Conservation (phyloP, 2,113 vertebrate species). For the Eublepharis macularius region DNA sequence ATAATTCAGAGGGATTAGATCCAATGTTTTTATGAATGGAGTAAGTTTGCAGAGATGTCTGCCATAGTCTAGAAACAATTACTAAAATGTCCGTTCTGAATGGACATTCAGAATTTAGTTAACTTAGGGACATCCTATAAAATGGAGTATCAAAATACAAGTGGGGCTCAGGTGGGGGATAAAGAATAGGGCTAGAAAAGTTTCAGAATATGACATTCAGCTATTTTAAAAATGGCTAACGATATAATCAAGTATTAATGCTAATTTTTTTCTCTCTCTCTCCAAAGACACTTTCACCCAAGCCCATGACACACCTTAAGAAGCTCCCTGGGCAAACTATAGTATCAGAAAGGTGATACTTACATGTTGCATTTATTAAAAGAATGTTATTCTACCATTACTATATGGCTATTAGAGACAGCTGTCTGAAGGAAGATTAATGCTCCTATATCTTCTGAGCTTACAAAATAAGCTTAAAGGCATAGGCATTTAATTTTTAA, state of each 20-base stretch:
- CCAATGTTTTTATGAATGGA: too few species aligned
- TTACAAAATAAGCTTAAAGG: constrained; percentile 62
- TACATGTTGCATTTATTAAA: not conserved
- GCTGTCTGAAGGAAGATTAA: constrained; percentile 37
- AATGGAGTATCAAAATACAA: not conserved
- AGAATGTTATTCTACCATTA: not conserved
- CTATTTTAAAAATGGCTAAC: constrained; percentile 19
- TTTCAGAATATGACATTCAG: not conserved
- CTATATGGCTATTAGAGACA: not conserved
- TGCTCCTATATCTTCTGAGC: constrained; percentile 19
- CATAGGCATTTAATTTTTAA: constrained; percentile 26
- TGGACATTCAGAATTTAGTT: not conserved
- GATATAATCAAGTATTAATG: constrained; percentile 18
- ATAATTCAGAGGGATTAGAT: not conserved
- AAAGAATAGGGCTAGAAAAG: constrained; percentile 15
- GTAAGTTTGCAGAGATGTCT: too few species aligned
- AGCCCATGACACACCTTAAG: not conserved
- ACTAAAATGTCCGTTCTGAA: not conserved
- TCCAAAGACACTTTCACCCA: not conserved
- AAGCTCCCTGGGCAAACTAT: not conserved
- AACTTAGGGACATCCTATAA: not conserved
- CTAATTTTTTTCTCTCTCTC: constrained; percentile 7
- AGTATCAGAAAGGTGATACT: not conserved
- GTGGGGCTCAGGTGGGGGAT: not conserved
- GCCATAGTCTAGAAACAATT: not conserved